Base-by-base conservation (phyloP, 2,888 invertebrate species). In the Phorcus lineatus region DNA sequence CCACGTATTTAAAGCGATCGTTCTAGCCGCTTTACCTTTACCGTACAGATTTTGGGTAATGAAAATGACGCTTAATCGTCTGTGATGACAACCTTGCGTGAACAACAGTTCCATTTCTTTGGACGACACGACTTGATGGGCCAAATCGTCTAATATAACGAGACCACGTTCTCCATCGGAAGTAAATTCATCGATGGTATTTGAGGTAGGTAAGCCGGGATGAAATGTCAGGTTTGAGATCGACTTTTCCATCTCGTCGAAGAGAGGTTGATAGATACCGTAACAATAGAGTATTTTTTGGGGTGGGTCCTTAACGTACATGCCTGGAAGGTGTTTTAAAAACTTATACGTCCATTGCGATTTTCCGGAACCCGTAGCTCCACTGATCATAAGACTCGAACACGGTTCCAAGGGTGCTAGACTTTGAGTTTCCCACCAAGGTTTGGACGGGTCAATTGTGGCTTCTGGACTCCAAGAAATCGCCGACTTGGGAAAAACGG, bases 21-120 rank as follows among this genome's bases (percentile, higher is more conserved):
- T 83, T 28, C 81, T 62, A 47, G 80, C 79, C 16, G 66, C 17
- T 53, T 83, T 83, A 0, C 80, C 81, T 70, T 82, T 76, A 6
- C 74, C 79, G 55, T 80, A 83, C 19, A 80, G 19, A 52, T 83
- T 80, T 47, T 83, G 81, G 2, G 70, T 78, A 22, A 83, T 83
- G 57, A 78, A 80, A 24, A 83, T 31, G 9, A 83, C 80, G 36
- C 80, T 80, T n/a, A 80, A 52, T 7, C 52, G 70, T 66, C 54
- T 57, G 52, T 82, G 82, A 54, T 80, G 82, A 47, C 80, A 74
- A 6, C 78, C 77, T 67, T 75, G 76, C 7, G 81, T 83, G 53
- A 81, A 83, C 36, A 80, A 40, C 17, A 75, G 53, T 74, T 79
- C 77, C 31, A 77, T 52, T 11, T 31, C 55, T 28, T 57, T 74